Percentiles rank a stretch among this genome's conserved stretches.
These are phyloP conservation scores for Mus spicilegus DNA, from an alignment of 2,113 vertebrate species.

Conservation along the genomic window DNA sequence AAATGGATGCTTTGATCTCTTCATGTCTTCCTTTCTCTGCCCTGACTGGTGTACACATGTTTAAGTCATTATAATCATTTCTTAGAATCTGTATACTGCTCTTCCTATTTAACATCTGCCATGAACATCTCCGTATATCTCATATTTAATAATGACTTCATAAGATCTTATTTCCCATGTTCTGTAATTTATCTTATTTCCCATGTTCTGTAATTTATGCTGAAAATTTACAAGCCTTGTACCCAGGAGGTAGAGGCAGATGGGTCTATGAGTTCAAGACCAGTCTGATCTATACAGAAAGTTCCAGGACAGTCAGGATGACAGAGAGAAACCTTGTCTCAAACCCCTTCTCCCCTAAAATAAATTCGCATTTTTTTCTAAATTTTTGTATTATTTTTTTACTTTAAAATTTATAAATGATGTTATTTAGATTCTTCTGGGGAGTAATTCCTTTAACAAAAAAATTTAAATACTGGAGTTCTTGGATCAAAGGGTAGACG, in stretches of 20 bases:
- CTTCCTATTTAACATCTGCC: not conserved
- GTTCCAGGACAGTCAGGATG: not conserved
- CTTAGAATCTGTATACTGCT: slow-evolving; percentile 12
- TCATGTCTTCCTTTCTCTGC: slow-evolving; percentile 1
- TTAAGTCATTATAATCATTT: not conserved
- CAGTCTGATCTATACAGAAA: not conserved
- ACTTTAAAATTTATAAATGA: slow-evolving; percentile 31
- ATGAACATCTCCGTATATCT: not conserved
- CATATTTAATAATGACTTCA: slow-evolving; percentile 14
- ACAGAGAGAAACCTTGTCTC: not conserved
- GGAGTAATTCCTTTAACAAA: not conserved
- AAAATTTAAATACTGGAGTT: not conserved
- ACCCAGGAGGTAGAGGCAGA: not conserved
- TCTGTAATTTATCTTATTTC: slow-evolving; percentile 35
- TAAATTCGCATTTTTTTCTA: not conserved
- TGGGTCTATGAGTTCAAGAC: not conserved
- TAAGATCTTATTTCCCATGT: slow-evolving; percentile 21
- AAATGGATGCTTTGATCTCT: not conserved
- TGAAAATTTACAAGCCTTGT: not conserved
- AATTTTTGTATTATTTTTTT: not conserved
- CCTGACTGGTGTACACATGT: not conserved
- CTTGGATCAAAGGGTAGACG: not conserved
- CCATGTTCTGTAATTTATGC: slow-evolving; percentile 8
- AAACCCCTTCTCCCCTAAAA: not conserved
- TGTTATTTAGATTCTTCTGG: slow-evolving; percentile 23